Base-by-base conservation (phyloP, 2,797 vertebrate genomes). In the Betta splendens region DNA sequence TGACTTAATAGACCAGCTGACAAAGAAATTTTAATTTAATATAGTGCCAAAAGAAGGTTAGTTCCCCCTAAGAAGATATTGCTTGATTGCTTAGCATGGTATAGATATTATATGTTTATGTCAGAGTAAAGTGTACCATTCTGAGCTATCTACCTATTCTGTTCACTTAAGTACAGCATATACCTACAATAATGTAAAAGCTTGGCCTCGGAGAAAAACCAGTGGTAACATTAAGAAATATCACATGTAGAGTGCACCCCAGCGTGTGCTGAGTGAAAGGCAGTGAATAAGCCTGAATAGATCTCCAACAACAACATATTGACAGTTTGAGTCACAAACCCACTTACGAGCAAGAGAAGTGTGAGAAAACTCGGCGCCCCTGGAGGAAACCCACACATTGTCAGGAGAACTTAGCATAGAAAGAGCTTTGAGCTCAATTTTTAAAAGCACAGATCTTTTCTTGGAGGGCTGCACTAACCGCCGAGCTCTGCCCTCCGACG, bases 231-330 rank as follows among this genome's bases (percentile, higher is more conserved):
- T 6, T 5, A 5, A 28, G 12, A 22, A 12, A 44, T 36, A 2
- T 22, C 32, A 12, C 16, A 42, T 43, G 20, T 38, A 16, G 10
- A 51, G 10, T 51, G 17, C 13, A 15, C 47, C 44, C 25, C 38
- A 50, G 29, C 25, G 32, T 59, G 31, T 57, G 31, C n/a, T 26
- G 7, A 28, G 23, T 17, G 20, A 29, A 35, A 64, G n/a, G 36
- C 20, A 53, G 22, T 9, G 31, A 67, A 50, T 61, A 7, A 32
- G 26, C 22, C 44, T 66, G 37, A 31, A 55, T 62, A 44, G 44
- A 45, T 69, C 63, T 57, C 16, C 57, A 63, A 69, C 69, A 31
- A 72, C 58, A 75, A 60, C 46, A 56, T 62, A 42, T 71, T 78
- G 49, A 40, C 43, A 57, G 43, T 59, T 52, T 58, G 36, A 65